Percentiles rank a stretch among this genome's conserved stretches.
These are phyloP conservation scores for Siderastrea siderea DNA, from an alignment of 92 coral and sea anemone genomes.

Conservation along the genomic window DNA sequence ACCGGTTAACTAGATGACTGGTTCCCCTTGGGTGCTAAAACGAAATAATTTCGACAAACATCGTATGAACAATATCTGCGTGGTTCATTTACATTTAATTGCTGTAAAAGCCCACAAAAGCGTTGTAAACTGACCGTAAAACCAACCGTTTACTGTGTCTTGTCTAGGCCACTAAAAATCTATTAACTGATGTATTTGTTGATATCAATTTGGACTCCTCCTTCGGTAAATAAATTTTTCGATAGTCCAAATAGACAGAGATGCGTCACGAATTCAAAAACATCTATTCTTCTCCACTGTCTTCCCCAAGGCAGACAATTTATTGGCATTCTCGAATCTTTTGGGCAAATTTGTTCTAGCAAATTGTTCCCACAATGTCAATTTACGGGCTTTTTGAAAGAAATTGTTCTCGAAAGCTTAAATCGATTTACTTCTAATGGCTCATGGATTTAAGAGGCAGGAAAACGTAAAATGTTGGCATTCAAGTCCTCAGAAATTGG, in stretches of 20 bases:
- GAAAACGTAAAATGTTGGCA: constrained; percentile 14
- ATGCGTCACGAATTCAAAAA: constrained; percentile 16
- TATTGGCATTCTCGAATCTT: constrained; percentile 40
- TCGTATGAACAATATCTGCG: constrained; percentile 30
- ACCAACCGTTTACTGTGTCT: constrained; percentile 77
- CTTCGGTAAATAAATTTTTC: constrained; percentile 68
- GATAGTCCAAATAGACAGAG: constrained; percentile 44
- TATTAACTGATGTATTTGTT: constrained; percentile 84
- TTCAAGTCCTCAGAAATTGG: constrained; percentile 38
- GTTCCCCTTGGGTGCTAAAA: constrained; percentile 17
- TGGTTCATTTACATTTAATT: constrained; percentile 67
- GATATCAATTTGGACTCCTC: constrained; percentile 75
- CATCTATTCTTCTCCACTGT: neutral
- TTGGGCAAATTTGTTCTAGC: neutral
- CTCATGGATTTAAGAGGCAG: constrained; percentile 23
- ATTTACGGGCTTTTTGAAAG: constrained; percentile 26
- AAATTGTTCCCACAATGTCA: constrained; percentile 17
- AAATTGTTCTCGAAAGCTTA: constrained; percentile 15
- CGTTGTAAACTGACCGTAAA: constrained; percentile 71
- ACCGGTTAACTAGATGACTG: neutral
- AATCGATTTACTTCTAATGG: constrained; percentile 17
- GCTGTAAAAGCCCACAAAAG: constrained; percentile 75
- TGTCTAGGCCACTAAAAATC: constrained; percentile 78
- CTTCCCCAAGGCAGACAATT: constrained; percentile 25
- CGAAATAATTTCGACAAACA: neutral